These are phyloP conservation scores for Meiosimyza platycephala DNA, from an alignment of 2,888 invertebrate species.

Conservation along the genomic window DNA sequence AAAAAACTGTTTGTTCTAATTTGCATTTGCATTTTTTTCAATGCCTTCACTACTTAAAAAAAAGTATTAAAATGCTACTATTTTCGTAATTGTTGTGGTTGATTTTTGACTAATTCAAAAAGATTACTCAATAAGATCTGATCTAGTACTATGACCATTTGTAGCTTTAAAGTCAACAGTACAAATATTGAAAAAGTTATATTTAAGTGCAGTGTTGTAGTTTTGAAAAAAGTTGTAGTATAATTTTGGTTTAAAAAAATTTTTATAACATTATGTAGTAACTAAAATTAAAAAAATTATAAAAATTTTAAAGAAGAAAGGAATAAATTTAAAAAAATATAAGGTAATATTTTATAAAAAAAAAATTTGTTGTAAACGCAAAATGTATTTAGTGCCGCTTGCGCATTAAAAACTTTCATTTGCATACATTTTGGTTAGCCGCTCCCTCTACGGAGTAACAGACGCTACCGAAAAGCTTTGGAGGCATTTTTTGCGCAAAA, in stretches of 20 bases:
- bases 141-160: slow-evolving; percentile 3
- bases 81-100: slow-evolving; percentile 12
- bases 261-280: no score
- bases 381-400: neutral
- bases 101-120: neutral
- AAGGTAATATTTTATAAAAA: neutral
- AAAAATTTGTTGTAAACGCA: neutral
- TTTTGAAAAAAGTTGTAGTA: neutral
- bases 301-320: neutral
- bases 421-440: neutral
- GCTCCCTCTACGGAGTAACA: neutral
- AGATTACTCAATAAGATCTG: neutral
- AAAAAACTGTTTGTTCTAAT: slow-evolving; percentile 11
- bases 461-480: no score
- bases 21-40: neutral
- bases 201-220: slow-evolving; percentile 13
- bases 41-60: neutral
- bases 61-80: neutral
- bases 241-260: neutral
- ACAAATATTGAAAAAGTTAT: no score
- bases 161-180: no score
- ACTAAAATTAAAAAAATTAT: neutral
- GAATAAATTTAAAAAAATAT: neutral
- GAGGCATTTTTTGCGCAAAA: no score
- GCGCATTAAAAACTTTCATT: neutral